phyloP scores from a whole-genome alignment of 2,797 vertebrate genomes.

The Austrolebias charrua region DNA sequence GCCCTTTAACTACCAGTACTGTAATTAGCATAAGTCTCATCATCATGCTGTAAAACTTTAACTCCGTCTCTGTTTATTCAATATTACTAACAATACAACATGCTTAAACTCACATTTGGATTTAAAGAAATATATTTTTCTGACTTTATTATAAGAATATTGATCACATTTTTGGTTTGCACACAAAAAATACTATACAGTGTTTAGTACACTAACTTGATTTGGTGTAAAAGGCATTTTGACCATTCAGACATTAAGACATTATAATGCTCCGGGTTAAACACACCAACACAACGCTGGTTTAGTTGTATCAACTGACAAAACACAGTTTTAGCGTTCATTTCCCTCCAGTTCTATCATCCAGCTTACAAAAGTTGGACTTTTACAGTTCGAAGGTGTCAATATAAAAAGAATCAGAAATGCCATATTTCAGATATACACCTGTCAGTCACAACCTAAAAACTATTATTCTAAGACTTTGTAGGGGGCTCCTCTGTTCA shows the following conservation, averaged over 20 bases:
- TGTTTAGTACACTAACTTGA: constrained; percentile 57
- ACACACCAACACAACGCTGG: constrained; percentile 31
- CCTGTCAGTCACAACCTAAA: not conserved
- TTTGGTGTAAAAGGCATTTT: constrained; percentile 62
- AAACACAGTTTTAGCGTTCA: constrained; percentile 6
- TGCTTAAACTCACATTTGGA: not conserved
- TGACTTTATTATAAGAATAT: constrained; percentile 85
- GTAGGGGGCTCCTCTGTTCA: not conserved
- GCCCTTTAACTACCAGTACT: no score
- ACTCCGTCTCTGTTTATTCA: no score
- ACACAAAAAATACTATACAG: constrained; percentile 72
- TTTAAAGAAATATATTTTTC: constrained; percentile 32
- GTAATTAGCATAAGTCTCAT: no score
- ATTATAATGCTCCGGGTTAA: constrained; percentile 44
- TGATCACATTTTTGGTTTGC: constrained; percentile 74
- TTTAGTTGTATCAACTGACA: constrained; percentile 10
- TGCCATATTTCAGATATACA: constrained; percentile 55
- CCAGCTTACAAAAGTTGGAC: constrained; percentile 23
- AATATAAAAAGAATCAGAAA: constrained; percentile 55
- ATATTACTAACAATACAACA: constrained; percentile 1
- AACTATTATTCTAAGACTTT: not conserved
- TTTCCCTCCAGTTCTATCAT: constrained; percentile 10
- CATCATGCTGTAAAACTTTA: no score
- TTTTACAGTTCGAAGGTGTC: constrained; percentile 34
- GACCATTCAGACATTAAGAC: constrained; percentile 44